Conservation (phyloP, 2,113 vertebrate genomes). For the Illadopsis cleaveri region DNA sequence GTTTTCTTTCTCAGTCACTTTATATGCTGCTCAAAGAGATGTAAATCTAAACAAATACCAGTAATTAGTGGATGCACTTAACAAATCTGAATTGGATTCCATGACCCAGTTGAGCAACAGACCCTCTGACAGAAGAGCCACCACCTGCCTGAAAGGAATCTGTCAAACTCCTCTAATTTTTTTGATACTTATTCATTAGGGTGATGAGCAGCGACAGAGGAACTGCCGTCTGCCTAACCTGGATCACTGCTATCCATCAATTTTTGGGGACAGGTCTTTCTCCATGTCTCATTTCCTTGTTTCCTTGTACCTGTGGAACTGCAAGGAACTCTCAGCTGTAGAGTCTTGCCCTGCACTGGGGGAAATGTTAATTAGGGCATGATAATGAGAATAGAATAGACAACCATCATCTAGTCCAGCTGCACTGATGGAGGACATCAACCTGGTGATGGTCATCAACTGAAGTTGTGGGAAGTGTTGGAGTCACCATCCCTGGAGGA, state of each 20-base stretch:
- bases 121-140: background rate
- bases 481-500: background rate
- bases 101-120: background rate
- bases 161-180: background rate
- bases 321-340: background rate
- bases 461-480: background rate
- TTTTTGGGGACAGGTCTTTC: background rate
- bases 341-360: rapidly evolving
- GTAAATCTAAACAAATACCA: background rate
- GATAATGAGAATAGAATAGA: background rate
- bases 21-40: background rate
- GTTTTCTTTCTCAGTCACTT: conserved; percentile 2
- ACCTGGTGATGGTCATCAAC: rapidly evolving
- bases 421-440: background rate
- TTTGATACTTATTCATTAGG: background rate
- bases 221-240: background rate
- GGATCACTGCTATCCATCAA: background rate
- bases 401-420: background rate
- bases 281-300: background rate
- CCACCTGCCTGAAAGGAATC: background rate
- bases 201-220: background rate
- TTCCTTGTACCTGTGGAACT: rapidly evolving
- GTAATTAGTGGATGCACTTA: background rate
- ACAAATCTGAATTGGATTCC: conserved; percentile 1
- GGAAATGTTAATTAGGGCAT: background rate